Percentiles rank a stretch among this genome's conserved stretches.
These are phyloP conservation scores for Lasioglossum figueresi DNA, from an alignment of 2,888 invertebrate genomes.

Conservation along the genomic window DNA sequence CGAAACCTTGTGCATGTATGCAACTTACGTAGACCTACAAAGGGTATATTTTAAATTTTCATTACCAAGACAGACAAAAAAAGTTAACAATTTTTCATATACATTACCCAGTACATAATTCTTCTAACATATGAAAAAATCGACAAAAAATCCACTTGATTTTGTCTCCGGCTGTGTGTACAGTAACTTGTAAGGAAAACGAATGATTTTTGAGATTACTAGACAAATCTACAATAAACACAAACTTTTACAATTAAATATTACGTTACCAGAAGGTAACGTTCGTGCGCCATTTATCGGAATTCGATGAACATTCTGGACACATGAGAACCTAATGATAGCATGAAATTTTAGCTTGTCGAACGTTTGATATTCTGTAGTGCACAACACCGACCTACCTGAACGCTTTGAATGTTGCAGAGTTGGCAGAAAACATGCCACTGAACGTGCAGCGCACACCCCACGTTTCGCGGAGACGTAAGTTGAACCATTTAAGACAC, in stretches of 20 bases:
- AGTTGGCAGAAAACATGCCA: constrained; percentile 94
- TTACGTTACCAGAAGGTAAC: not conserved
- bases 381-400: not conserved
- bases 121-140: too few species aligned
- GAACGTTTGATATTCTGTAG: not conserved
- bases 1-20: too few species aligned
- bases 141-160: too few species aligned
- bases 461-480: constrained; percentile 93
- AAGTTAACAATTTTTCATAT: too few species aligned
- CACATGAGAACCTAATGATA: not conserved
- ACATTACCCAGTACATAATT: too few species aligned
- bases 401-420: constrained; percentile 83
- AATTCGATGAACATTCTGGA: not conserved
- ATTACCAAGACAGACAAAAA: too few species aligned
- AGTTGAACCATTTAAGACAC: constrained; percentile 83
- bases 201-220: too few species aligned
- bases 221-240: too few species aligned
- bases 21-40: too few species aligned
- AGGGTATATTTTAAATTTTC: too few species aligned
- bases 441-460: constrained; percentile 94
- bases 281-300: not conserved
- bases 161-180: too few species aligned
- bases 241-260: not conserved
- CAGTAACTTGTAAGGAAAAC: too few species aligned
- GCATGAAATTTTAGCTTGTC: not conserved